Conservation (phyloP, 2,113 vertebrate species). For the Diphyllodes magnificus region DNA sequence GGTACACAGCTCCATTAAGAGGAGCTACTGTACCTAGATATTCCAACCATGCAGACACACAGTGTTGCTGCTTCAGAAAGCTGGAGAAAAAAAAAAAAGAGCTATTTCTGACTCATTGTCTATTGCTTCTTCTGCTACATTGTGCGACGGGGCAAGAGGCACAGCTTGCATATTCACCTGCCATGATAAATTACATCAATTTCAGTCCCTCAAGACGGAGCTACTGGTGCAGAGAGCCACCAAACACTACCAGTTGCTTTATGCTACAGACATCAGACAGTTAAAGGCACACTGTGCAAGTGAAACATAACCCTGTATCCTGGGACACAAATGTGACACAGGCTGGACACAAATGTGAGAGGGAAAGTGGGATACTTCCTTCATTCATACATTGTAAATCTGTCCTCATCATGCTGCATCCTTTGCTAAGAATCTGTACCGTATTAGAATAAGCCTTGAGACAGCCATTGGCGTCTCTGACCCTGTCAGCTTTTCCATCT, state of each 20-base stretch:
- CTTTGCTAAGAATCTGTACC: not conserved
- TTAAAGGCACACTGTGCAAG: not conserved
- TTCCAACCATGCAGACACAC: not conserved
- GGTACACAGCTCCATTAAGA: constrained; percentile 19
- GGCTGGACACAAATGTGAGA: not conserved
- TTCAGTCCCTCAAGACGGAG: constrained; percentile 38
- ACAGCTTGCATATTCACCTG: constrained; percentile 61
- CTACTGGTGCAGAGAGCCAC: constrained; percentile 46
- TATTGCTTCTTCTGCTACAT: constrained; percentile 19
- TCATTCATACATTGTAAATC: not conserved
- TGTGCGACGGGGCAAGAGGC: not conserved
- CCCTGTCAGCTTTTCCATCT: not conserved
- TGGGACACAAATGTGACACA: not conserved
- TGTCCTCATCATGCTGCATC: not conserved
- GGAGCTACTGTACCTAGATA: constrained; percentile 7
- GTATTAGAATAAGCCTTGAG: not conserved
- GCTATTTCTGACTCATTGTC: not conserved
- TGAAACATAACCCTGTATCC: not conserved
- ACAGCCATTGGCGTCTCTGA: not conserved
- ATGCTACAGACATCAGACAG: not conserved
- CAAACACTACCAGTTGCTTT: constrained; percentile 57
- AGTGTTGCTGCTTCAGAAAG: not conserved
- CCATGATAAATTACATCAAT: constrained; percentile 61
- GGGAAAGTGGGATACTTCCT: not conserved
- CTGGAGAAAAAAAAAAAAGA: not conserved